A percentile compares a stretch with the other conserved stretches of the same genome.
Evolutionary conservation across 1,140 invertebrate genomes (phyloP).

Genomic region (Heliconius nattereri): DNA sequence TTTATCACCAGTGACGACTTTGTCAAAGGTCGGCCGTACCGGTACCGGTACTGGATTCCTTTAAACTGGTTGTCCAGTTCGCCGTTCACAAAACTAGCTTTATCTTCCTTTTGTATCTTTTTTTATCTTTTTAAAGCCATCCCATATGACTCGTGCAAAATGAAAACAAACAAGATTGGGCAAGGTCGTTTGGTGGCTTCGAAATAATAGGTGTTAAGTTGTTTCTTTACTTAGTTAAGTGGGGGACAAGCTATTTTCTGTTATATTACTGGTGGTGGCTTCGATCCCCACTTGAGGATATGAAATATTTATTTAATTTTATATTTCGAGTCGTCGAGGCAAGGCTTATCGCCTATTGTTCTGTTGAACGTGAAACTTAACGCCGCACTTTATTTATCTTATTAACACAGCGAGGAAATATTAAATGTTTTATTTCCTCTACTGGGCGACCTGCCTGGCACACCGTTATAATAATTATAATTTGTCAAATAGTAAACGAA

Average conservation of each 20-base stretch:
- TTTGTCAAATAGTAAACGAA: no score
- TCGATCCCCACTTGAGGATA: no score
- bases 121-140: slow-evolving; percentile 39
- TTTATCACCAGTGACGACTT: slow-evolving; percentile 49
- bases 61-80: slow-evolving; percentile 54
- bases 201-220: neutral
- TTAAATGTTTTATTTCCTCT: no score
- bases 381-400: no score
- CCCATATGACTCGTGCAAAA: slow-evolving; percentile 41
- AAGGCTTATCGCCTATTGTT: no score
- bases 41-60: slow-evolving; percentile 51
- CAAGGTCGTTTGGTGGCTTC: slow-evolving; percentile 17
- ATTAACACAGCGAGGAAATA: no score
- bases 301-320: no score
- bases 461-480: neutral
- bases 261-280: no score
- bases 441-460: fast-evolving
- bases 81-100: slow-evolving; percentile 48
- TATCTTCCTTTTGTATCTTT: slow-evolving; percentile 27
- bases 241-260: neutral
- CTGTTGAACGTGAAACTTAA: no score
- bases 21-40: slow-evolving; percentile 58
- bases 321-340: no score
- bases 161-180: slow-evolving; percentile 35
- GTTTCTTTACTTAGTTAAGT: neutral